Evolutionary conservation across 2,797 vertebrate species (phyloP).

Genomic region (Leucoraja ocellata): DNA sequence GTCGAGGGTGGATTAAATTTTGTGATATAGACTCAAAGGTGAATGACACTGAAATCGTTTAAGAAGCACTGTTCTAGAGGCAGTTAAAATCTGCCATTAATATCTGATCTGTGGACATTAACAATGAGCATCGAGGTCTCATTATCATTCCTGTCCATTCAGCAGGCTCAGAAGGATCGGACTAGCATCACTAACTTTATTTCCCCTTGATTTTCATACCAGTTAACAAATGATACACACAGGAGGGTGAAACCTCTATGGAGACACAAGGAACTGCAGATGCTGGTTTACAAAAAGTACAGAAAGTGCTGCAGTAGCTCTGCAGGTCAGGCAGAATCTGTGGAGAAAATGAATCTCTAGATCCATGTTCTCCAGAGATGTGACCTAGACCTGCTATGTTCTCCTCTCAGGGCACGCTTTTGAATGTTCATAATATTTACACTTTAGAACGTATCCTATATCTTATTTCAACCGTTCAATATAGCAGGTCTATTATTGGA

Average conservation of each 20-base stretch:
- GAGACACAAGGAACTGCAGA: too few species aligned
- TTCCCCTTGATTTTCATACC: background rate
- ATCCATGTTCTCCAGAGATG: too few species aligned
- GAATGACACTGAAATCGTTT: too few species aligned
- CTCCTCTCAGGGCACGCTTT: background rate
- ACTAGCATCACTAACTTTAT: background rate
- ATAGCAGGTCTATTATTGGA: background rate
- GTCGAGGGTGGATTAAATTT: too few species aligned
- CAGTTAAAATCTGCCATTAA: background rate
- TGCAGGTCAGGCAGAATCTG: too few species aligned
- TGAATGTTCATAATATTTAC: background rate
- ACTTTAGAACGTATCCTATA: background rate
- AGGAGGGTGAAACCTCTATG: background rate
- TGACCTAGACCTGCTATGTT: background rate
- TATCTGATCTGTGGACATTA: background rate
- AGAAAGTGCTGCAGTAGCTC: too few species aligned
- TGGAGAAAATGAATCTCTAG: too few species aligned
- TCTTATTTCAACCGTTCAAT: background rate
- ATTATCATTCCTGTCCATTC: background rate
- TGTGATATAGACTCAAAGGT: too few species aligned
- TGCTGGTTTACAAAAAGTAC: too few species aligned
- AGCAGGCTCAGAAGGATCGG: background rate
- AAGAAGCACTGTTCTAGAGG: background rate
- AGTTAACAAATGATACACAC: background rate
- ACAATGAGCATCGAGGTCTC: background rate